These are phyloP conservation scores for Zosterops japonicus DNA, from an alignment of 2,113 vertebrate genomes.

Conservation along the genomic window DNA sequence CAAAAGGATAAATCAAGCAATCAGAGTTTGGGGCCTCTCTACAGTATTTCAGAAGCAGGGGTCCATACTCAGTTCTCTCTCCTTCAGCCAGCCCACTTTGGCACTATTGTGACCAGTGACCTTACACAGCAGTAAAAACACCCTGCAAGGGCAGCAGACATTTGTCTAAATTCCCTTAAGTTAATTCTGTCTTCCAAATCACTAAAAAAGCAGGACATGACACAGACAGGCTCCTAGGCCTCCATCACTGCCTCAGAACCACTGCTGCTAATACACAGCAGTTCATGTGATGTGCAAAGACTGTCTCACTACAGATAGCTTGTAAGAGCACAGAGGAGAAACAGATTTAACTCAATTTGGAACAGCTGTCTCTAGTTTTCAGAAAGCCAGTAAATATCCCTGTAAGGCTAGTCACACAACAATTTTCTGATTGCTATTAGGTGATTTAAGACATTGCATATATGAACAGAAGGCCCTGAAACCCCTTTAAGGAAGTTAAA, in stretches of 20 bases:
- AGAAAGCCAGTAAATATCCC: background rate
- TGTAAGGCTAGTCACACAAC: background rate
- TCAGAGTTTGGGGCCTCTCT: background rate
- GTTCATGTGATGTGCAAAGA: accelerated
- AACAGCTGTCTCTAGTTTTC: background rate
- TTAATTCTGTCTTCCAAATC: background rate
- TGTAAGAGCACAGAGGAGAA: background rate
- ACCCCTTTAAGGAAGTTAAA: background rate
- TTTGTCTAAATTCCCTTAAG: accelerated
- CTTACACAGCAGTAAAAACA: background rate
- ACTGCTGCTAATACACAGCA: background rate
- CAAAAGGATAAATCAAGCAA: background rate
- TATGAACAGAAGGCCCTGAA: background rate
- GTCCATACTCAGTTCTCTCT: background rate
- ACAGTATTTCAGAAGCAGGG: background rate
- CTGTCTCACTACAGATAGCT: background rate
- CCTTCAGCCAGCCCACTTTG: background rate
- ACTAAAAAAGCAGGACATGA: background rate
- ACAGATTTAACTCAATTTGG: background rate
- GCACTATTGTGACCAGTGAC: background rate
- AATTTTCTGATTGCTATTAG: background rate
- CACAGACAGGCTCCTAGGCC: background rate
- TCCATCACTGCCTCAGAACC: background rate
- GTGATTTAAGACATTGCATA: background rate
- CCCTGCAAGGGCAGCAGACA: background rate